Base-by-base conservation (phyloP, 2,113 vertebrate genomes). In the Clarias gariepinus region DNA sequence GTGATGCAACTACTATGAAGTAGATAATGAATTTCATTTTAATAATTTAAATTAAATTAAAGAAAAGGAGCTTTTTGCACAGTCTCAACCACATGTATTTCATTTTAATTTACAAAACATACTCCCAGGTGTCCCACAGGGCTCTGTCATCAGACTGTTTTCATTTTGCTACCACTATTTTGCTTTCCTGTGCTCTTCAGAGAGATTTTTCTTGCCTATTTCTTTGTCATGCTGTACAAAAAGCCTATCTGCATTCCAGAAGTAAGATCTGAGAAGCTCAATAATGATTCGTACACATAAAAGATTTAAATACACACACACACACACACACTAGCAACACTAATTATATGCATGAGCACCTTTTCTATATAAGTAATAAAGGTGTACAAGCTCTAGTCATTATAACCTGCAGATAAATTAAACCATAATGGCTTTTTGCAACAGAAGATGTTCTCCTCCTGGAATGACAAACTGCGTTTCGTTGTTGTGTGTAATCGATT, bases 311-410 rank as follows among this genome's bases (percentile, higher is more conserved):
- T 83, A 86, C 71, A 58, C 4, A 1, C 52, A 78, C 78, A 28
- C 47, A 33, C 58, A 55, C 28, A 79, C 41, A 52, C 73, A 52
- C 41, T 13, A 52, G 23, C 11, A 3, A 3, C 47, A 68, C 78
- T 85, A 85, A 81, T 89, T 80, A 85, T 61, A 81, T 85, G 57
- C 86, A 78, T 78, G 87, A 82, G 82, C 36, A 81, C 77, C 81
- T 88, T 60, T 81, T 57, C 63, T 81, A 33, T 82, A 74, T 58
- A 77, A 74, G 73, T 28, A 7, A 80, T 90, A 85, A 88, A 77
- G 71, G 60, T 60, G 52, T 64, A 63, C 47, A 41, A 52, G 82
- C 10, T 47, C 47, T 73, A 78, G 79, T 68, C 78, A 85, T 85
- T 81, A 52, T 74, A 77, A 68, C 74, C 55, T 82, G 41, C n/a